Conservation (phyloP, 2,888 invertebrate genomes). For the Harpalus rubripes region DNA sequence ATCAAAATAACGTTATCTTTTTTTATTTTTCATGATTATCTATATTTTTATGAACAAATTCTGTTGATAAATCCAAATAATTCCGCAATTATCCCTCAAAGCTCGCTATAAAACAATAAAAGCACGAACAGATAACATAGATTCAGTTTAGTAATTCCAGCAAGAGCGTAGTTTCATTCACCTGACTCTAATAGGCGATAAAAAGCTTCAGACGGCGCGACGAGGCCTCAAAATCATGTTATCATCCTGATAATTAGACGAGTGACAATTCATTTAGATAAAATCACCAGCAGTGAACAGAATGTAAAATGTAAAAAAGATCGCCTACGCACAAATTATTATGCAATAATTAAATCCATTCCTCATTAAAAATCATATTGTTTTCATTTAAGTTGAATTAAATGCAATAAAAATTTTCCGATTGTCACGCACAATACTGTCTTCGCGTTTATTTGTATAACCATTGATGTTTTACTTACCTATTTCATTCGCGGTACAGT, state of each 20-base stretch:
- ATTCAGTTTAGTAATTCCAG: slow-evolving; percentile 26
- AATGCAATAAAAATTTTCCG: no score
- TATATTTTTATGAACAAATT: neutral
- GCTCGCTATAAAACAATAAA: slow-evolving; percentile 49
- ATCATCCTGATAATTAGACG: slow-evolving; percentile 42
- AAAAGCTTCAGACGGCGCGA: slow-evolving; percentile 17
- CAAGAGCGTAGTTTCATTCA: slow-evolving; percentile 17
- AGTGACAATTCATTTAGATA: slow-evolving; percentile 61
- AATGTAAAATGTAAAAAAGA: neutral
- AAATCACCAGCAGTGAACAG: slow-evolving; percentile 34
- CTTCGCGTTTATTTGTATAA: no score
- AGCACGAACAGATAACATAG: slow-evolving; percentile 34
- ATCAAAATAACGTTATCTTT: no score
- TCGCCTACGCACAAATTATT: neutral
- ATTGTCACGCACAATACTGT: no score
- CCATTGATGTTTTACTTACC: no score
- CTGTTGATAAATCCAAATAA: slow-evolving; percentile 7
- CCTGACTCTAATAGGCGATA: slow-evolving; percentile 14
- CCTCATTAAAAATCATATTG: no score
- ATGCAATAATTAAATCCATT: neutral
- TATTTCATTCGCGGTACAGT: no score
- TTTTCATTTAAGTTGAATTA: no score
- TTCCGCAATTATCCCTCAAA: slow-evolving; percentile 13
- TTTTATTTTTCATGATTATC: no score
- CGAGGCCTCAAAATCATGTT: slow-evolving; percentile 4